phyloP scores from a whole-genome alignment of 2,797 vertebrate genomes.

The Gallinago nigripennis region DNA sequence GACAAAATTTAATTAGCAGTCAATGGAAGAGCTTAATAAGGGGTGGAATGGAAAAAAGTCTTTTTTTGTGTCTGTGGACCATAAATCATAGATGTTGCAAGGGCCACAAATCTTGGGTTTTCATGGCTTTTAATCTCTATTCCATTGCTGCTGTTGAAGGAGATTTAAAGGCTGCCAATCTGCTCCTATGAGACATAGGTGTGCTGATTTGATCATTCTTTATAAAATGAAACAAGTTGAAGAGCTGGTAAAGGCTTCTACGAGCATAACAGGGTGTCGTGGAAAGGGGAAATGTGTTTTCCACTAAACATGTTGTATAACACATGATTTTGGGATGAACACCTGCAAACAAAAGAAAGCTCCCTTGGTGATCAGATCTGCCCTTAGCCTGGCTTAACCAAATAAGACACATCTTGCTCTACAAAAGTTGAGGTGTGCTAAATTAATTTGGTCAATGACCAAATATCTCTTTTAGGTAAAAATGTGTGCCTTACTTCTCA shows the following conservation, averaged over 20 bases:
- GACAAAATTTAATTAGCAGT: constrained; percentile 13
- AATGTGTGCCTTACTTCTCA: neutral
- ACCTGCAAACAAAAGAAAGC: neutral
- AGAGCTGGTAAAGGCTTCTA: neutral
- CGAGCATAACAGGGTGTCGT: neutral
- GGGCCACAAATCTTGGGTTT: constrained; percentile 31
- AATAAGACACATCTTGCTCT: neutral
- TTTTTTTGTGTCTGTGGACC: neutral
- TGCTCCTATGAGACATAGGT: neutral
- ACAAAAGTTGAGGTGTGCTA: neutral
- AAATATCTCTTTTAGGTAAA: neutral
- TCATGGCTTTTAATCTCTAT: constrained; percentile 24
- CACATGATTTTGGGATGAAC: neutral
- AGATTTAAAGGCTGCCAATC: constrained; percentile 35
- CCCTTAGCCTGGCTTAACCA: neutral
- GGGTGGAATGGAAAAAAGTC: neutral
- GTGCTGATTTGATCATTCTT: neutral
- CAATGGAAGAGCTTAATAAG: constrained; percentile 18
- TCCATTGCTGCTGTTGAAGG: neutral
- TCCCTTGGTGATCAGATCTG: neutral
- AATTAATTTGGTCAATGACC: neutral
- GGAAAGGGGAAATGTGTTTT: neutral
- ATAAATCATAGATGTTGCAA: constrained; percentile 26
- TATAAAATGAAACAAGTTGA: neutral
- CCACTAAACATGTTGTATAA: neutral